These are phyloP conservation scores for Amorpha juglandis DNA, from an alignment of 2,888 invertebrate genomes.

Conservation along the genomic window DNA sequence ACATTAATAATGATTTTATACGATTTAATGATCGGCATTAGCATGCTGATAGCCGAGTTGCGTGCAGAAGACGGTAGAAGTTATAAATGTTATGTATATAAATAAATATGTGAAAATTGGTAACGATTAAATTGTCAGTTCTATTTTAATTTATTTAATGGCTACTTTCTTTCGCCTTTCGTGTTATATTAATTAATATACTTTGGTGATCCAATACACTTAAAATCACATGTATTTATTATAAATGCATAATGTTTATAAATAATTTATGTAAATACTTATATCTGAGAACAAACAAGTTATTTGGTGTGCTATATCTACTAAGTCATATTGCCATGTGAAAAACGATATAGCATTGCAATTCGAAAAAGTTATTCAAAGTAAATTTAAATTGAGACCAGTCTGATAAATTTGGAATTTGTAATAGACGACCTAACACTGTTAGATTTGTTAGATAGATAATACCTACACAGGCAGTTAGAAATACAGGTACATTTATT, in stretches of 20 bases:
- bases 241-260: not conserved
- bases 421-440: conserved; percentile 30
- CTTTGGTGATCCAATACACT: not conserved
- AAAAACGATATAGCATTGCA: not conserved
- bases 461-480: conserved; percentile 24
- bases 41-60: conserved; percentile 3
- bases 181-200: not conserved
- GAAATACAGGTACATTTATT: conserved; percentile 33
- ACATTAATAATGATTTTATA: conserved; percentile 16
- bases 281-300: not conserved
- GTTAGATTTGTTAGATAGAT: conserved; percentile 29
- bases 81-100: conserved; percentile 4
- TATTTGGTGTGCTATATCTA: not conserved
- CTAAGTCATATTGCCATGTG: not conserved
- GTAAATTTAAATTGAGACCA: not conserved
- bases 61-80: not conserved
- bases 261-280: not conserved
- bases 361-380: not conserved
- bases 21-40: not conserved
- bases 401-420: conserved; percentile 25
- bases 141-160: conserved; percentile 27
- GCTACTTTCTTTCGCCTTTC: conserved; percentile 19
- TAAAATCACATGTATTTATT: not conserved
- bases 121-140: not conserved
- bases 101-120: conserved; percentile 28